Conservation (phyloP, 2,888 invertebrate species). For the Spisula subtruncata region DNA sequence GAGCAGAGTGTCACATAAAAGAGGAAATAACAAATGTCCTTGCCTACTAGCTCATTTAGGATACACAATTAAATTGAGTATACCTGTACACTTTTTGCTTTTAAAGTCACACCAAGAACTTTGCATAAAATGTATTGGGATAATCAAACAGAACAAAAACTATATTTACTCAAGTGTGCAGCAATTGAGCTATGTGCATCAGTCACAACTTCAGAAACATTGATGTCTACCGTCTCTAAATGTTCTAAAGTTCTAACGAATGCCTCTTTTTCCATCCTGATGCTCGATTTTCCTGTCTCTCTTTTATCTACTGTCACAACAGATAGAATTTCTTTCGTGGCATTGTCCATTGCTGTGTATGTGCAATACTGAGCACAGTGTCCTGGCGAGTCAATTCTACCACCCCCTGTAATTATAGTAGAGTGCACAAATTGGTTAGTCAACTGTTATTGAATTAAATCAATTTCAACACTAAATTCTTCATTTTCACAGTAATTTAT, state of each 20-base stretch:
- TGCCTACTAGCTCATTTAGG: no score
- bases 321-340: constrained; percentile 32
- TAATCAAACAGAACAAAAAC: no score
- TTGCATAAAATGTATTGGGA: no score
- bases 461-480: not conserved
- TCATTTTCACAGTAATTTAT: not conserved
- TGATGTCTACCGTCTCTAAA: constrained; percentile 6
- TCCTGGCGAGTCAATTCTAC: constrained; percentile 48
- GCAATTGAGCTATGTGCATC: constrained; percentile 43
- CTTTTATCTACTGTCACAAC: constrained; percentile 36
- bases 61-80: no score
- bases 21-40: no score
- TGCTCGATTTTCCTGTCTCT: constrained; percentile 39
- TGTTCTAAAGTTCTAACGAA: not conserved
- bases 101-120: no score
- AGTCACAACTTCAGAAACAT: constrained; percentile 28
- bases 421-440: not conserved
- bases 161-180: no score
- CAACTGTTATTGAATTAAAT: not conserved
- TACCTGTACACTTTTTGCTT: no score
- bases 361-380: constrained; percentile 52
- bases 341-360: constrained; percentile 38
- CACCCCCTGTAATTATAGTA: constrained; percentile 35
- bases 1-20: no score
- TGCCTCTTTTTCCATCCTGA: constrained; percentile 43